Evolutionary conservation across 2,113 vertebrate genomes (phyloP), one percentile per base, ranked within the genome.

Genomic region (Arvicanthis niloticus): DNA sequence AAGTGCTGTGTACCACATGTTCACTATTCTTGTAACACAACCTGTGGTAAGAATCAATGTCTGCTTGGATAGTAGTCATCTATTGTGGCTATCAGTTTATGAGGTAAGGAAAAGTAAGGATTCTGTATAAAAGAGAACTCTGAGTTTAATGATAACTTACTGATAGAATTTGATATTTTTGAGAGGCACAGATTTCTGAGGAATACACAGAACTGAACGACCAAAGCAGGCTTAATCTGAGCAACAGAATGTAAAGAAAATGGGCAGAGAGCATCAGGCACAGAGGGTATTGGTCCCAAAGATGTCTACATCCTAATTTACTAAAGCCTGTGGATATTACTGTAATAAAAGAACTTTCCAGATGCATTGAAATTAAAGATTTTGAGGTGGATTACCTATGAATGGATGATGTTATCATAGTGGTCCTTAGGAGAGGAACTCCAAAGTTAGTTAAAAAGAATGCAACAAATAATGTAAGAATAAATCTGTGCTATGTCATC

Each of bases 161-260:
- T 89, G 73, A 96, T 91, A 53, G 21, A 37, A 88, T 62, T 62
- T 76, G 53, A 60, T 80, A 51, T 81, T 81, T 68, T 51, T 48
- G 29, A 8, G 40, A 65, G 84, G 45, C 15, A 16, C 15, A 2
- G 13, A 40, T 22, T 56, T 76, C 31, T 70, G 8, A 70, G 81
- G 73, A 12, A 88, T 17, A 87, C 22, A 67, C 34, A 91, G 7
- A 90, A 1, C n/a, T 37, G 29, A 22, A 76, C 4, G 29, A 58
- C 12, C 56, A 42, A 87, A 58, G 2, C 45, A 29, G 1, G 48
- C 16, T 51, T 29, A 95, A 60, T 34, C 10, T 60, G 37, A 53
- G 9, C 58, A n/a, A 76, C 45, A 91, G 58, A 86, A 34, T 42
- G 13, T 56, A 7, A 67, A 86, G 45, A 19, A 40, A 75, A 93